Evolutionary conservation across 2,113 vertebrate genomes (phyloP).

Genomic region (Coryphaenoides rupestris): DNA sequence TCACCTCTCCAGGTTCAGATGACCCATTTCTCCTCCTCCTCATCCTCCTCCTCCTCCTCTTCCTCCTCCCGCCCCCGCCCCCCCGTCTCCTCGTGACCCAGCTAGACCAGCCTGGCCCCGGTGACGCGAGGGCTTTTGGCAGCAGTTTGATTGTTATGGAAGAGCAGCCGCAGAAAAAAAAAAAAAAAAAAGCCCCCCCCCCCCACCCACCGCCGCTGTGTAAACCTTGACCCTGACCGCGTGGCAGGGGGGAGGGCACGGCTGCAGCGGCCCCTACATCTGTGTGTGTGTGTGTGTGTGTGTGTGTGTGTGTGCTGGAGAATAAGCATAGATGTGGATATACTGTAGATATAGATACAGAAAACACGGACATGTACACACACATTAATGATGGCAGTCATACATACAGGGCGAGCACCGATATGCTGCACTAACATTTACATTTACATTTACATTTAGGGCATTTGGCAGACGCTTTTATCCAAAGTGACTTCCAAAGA

Average conservation of each 20-base stretch:
- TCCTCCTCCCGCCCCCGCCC: not conserved
- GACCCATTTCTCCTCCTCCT: not conserved
- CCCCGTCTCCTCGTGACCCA: no score
- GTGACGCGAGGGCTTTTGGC: not conserved
- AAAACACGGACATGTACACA: not conserved
- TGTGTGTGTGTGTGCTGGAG: conserved; percentile 3
- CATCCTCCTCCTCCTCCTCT: not conserved
- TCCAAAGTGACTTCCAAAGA: no score
- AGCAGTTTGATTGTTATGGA: not conserved
- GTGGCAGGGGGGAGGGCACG: not conserved
- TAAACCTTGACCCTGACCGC: not conserved
- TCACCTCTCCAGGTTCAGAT: not conserved
- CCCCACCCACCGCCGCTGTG: no score
- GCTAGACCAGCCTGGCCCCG: not conserved
- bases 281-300: not conserved
- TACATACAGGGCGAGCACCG: no score
- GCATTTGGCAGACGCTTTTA: no score
- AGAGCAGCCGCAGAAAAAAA: not conserved
- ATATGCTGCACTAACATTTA: no score
- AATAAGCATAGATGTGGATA: not conserved
- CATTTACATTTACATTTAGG: no score
- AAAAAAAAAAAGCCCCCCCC: no score
- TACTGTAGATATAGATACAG: not conserved
- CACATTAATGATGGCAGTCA: no score
- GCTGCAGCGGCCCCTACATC: not conserved